A percentile compares a stretch with the other conserved stretches of the same genome.
Evolutionary conservation across 2,113 vertebrate genomes (phyloP).

Genomic region (Drymodes brunneopygia): DNA sequence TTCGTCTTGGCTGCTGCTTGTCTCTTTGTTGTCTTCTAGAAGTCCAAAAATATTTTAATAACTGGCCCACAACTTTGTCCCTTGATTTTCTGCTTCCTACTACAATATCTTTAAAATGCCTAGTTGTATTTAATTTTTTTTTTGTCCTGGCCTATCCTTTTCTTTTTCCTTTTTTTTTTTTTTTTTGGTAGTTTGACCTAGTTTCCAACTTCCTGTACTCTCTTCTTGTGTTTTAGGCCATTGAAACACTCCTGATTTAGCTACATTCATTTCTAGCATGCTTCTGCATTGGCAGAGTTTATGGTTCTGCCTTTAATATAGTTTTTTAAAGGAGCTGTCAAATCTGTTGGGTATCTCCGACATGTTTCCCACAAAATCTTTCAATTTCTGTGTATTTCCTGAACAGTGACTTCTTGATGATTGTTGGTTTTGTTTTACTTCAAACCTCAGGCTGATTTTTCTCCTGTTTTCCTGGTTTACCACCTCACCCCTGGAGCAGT

Average conservation of each 20-base stretch:
- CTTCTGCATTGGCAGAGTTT: neutral
- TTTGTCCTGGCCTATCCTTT: neutral
- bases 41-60: neutral
- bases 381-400: neutral
- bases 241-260: neutral
- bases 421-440: neutral
- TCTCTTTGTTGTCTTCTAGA: neutral
- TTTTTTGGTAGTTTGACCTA: neutral
- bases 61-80: neutral
- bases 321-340: neutral
- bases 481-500: neutral
- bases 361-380: neutral
- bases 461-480: neutral
- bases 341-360: neutral
- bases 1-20: neutral
- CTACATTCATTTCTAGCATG: neutral
- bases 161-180: neutral
- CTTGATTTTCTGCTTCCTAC: neutral
- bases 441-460: neutral
- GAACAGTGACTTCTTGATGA: neutral
- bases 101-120: neutral
- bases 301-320: neutral
- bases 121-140: neutral
- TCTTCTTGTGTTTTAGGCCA: neutral
- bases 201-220: neutral